Evolutionary conservation across 1,140 invertebrate species (phyloP).

Genomic region (Tenebrio molitor): DNA sequence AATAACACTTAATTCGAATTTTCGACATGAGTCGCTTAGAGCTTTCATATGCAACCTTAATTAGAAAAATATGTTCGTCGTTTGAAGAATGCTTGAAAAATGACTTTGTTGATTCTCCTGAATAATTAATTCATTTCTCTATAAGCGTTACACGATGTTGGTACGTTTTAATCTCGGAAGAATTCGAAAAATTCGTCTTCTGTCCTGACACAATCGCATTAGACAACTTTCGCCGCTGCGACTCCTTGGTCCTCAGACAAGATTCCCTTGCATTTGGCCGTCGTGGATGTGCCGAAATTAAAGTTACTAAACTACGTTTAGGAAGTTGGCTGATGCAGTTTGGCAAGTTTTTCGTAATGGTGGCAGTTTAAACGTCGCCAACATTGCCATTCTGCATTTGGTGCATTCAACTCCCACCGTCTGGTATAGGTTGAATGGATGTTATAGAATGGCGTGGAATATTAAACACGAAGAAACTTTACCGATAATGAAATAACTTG

Average conservation of each 20-base stretch:
- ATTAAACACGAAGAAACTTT: conserved; percentile 52
- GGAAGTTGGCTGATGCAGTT: conserved; percentile 22
- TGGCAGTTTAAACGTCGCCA: conserved; percentile 27
- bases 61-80: conserved; percentile 12
- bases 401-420: conserved; percentile 31
- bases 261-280: neutral
- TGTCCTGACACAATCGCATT: too few species aligned
- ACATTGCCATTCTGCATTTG: conserved; percentile 26
- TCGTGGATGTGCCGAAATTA: conserved; percentile 21
- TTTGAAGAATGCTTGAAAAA: neutral
- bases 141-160: too few species aligned
- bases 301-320: conserved; percentile 15
- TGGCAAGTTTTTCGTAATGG: conserved; percentile 39
- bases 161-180: too few species aligned
- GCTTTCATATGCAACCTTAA: conserved; percentile 20
- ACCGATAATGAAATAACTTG: conserved; percentile 54
- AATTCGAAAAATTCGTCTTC: too few species aligned
- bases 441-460: conserved; percentile 49
- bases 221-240: too few species aligned
- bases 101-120: neutral
- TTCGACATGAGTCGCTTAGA: neutral
- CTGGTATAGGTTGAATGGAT: conserved; percentile 46
- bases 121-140: too few species aligned
- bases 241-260: neutral
- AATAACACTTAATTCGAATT: neutral